Evolutionary conservation across 2,113 vertebrate species (phyloP).

Genomic region (Bettongia penicillata): DNA sequence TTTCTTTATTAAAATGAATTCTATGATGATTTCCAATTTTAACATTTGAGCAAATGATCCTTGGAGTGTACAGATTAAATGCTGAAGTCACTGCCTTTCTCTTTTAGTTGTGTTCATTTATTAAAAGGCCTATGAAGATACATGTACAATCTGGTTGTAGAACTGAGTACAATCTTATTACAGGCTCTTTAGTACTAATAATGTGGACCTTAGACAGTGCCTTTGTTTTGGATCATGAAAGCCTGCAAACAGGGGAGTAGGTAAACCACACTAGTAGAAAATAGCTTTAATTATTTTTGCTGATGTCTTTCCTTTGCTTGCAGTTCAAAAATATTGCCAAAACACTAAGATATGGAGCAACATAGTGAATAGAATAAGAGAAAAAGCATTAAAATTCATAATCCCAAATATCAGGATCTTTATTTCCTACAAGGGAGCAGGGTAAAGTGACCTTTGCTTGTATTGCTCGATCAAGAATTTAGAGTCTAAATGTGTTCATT

Average conservation of each 20-base stretch:
- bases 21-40: neutral
- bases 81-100: neutral
- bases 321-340: neutral
- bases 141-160: neutral
- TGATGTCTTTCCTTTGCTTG: neutral
- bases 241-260: neutral
- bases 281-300: neutral
- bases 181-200: neutral
- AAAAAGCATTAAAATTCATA: neutral
- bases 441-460: neutral
- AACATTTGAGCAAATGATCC: neutral
- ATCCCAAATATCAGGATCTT: neutral
- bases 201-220: neutral
- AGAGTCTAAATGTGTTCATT: neutral
- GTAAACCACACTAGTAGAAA: neutral
- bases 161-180: neutral
- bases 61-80: neutral
- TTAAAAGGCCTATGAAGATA: neutral
- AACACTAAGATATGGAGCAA: neutral
- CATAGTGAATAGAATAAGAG: neutral
- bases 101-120: neutral
- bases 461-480: neutral
- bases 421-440: neutral
- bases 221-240: neutral
- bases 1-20: neutral